Evolutionary conservation across 1,140 invertebrate species (phyloP), one percentile per base, ranked within the genome.

Genomic region (Phymorhynchus buccinoides): DNA sequence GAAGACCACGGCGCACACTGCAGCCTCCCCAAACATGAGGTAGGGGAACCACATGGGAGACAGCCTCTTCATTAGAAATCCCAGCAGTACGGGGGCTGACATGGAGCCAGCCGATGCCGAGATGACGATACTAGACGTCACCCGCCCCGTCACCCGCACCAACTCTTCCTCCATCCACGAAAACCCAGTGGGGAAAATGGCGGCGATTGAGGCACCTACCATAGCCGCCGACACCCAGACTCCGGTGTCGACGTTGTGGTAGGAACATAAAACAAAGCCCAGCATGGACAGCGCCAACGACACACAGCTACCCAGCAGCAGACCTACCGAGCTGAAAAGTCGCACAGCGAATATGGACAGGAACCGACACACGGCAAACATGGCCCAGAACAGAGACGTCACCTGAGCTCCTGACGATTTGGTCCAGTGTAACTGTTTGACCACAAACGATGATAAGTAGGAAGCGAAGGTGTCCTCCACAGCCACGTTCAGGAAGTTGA

Each of bases 381-480:
- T 37, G 16, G 84, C 83, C 88, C 88, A 89, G 66, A 75, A 85
- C 2, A 73, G 75, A 27, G 87, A 87, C 2, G 88, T 89, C 22
- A 88, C 79, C 78, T 75, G 82, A 56, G 85, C 86, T n/a, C 84
- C 85, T 44, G n/a, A 68, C n/a, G 84, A 56, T 73, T 88, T 89
- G 30, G 22, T 84, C 88, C 88, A 89, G 9, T 71, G 62, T 37
- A 89, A 68, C 52, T 88, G 85, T 68, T 80, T 84, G 0, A 89
- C 86, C 39, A 87, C 85, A 86, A 90, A 90, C 1, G 87, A 87
- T 42, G 86, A 83, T 52, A 90, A 44, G 78, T 86, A 90, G 35
- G 87, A 80, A 4, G 86, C 80, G 82, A 89, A 89, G 9, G 86
- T 89, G 80, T 90, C 89, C 80, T 90, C 89, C 27, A 90, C 86